Conservation (phyloP, 1,140 invertebrate genomes). For the Polypedilum pembai region DNA sequence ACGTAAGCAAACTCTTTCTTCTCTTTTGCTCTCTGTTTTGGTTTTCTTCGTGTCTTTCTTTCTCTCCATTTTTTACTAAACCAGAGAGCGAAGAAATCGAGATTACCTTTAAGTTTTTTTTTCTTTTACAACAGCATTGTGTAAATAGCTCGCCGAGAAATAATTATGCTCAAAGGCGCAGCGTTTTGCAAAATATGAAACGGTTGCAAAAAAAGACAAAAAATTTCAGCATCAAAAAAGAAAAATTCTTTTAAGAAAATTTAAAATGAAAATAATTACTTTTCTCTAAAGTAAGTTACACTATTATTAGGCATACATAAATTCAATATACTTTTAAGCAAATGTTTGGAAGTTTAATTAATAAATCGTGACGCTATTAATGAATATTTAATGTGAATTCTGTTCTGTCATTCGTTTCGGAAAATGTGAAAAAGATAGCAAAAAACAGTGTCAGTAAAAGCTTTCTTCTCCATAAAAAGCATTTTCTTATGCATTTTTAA, state of each 20-base stretch:
- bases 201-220: neutral
- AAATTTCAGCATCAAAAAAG: neutral
- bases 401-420: neutral
- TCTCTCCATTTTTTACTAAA: neutral
- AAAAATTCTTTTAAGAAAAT: neutral
- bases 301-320: neutral
- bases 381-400: neutral
- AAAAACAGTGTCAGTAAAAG: neutral
- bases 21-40: neutral
- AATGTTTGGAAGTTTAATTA: neutral
- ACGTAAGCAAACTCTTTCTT: neutral
- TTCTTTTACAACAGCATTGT: neutral
- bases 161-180: neutral
- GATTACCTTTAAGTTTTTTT: neutral
- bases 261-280: neutral
- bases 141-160: neutral
- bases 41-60: neutral
- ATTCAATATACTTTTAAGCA: neutral
- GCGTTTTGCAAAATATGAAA: neutral
- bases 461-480: neutral
- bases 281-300: neutral
- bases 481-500: neutral
- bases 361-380: neutral
- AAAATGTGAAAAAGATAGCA: neutral
- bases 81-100: too few species aligned